Conservation (phyloP, 2,797 vertebrate species). For the Garrulus glandarius region DNA sequence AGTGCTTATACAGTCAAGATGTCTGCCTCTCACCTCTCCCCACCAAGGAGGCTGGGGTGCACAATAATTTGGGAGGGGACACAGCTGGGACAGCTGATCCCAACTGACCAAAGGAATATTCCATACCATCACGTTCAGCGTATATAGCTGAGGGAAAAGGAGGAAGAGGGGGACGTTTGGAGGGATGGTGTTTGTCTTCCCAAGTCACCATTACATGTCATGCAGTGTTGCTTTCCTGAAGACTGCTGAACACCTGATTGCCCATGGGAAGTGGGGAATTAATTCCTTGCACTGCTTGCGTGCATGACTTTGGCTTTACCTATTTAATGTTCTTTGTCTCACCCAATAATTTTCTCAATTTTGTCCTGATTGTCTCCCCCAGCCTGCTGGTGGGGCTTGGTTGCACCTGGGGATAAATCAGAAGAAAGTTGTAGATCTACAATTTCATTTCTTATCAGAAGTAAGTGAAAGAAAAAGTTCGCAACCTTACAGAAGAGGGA, state of each 20-base stretch:
- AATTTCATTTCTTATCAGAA: not conserved
- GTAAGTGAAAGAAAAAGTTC: not conserved
- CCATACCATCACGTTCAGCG: not conserved
- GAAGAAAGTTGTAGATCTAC: not conserved
- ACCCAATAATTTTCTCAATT: not conserved
- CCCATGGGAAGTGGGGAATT: not conserved
- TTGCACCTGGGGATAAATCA: not conserved
- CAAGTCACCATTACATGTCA: not conserved
- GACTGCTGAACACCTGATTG: not conserved
- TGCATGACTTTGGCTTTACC: rapidly evolving
- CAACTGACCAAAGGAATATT: not conserved
- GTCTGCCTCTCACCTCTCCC: not conserved
- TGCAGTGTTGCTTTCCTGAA: rapidly evolving
- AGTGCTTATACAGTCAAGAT: not conserved
- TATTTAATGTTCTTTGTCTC: not conserved
- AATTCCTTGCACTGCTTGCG: not conserved
- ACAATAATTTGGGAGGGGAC: not conserved
- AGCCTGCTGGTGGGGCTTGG: not conserved
- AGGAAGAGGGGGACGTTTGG: rapidly evolving
- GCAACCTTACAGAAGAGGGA: not conserved
- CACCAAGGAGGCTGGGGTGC: not conserved
- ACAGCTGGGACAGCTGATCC: not conserved
- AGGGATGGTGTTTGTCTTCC: not conserved
- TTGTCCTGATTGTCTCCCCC: not conserved
- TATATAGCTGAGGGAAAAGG: not conserved